These are phyloP conservation scores for Dissostichus mawsoni DNA, from an alignment of 2,113 vertebrate species.

Conservation along the genomic window DNA sequence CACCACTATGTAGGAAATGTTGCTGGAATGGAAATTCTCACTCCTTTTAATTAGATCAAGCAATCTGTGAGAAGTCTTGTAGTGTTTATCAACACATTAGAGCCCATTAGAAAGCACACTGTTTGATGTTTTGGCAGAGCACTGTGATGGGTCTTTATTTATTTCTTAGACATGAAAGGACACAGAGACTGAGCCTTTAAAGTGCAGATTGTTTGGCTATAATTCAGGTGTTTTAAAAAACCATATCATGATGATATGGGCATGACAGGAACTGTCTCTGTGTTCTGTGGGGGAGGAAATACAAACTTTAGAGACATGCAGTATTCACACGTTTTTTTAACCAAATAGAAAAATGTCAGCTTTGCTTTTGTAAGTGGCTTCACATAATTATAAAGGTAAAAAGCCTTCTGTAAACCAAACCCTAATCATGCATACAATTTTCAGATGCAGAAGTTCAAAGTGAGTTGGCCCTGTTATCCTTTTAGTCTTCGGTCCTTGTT, in stretches of 20 bases:
- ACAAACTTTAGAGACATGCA: not conserved
- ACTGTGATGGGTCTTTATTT: slow-evolving; percentile 13
- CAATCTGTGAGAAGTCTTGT: slow-evolving; percentile 61
- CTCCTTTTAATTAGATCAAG: slow-evolving; percentile 74
- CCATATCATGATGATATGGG: slow-evolving; percentile 3
- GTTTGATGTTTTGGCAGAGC: slow-evolving; percentile 61
- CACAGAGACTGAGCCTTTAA: slow-evolving; percentile 9
- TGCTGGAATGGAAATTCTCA: slow-evolving; percentile 56
- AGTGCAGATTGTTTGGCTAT: slow-evolving; percentile 38
- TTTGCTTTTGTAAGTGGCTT: not conserved
- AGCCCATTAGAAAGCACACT: slow-evolving; percentile 66
- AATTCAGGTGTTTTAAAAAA: slow-evolving; percentile 17
- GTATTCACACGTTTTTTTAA: not conserved
- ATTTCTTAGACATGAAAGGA: slow-evolving; percentile 41
- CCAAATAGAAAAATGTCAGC: not conserved
- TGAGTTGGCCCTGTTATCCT: not conserved
- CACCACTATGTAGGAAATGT: slow-evolving; percentile 47
- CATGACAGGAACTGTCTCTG: slow-evolving; percentile 7
- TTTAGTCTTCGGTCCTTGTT: slow-evolving; percentile 32
- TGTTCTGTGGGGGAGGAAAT: not conserved
- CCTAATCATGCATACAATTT: not conserved
- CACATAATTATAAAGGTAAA: not conserved
- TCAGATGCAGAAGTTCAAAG: slow-evolving; percentile 23
- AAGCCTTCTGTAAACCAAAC: not conserved
- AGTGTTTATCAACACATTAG: slow-evolving; percentile 71